Base-by-base conservation (phyloP, 1,140 invertebrate genomes). In the Octopus bimaculoides region DNA sequence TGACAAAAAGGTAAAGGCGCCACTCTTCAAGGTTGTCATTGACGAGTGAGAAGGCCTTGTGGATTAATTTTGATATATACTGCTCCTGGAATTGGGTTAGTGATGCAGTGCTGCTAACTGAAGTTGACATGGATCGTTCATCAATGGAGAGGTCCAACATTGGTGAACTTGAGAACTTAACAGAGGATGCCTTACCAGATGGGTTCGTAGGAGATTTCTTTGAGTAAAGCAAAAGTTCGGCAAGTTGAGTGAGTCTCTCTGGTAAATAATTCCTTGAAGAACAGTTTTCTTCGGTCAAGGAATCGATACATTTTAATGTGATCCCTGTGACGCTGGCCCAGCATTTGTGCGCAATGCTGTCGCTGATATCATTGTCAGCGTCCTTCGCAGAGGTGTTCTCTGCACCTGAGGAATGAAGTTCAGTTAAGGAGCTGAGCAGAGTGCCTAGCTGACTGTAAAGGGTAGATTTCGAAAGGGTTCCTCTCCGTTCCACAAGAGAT, bases 401-500 rank as follows among this genome's bases (percentile, higher is more conserved):
- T 12, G 4, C 17, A n/a, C 5, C 17, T 14, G 66, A 20, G 2
- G 66, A 20, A 71, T 14, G 5, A 4, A 20, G 26, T 71, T 71
- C 66, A 20, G 66, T 20, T 54, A 86, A n/a, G 71, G 66, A 61
- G 26, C 75, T 77, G 17, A 87, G 66, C 10, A 86, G 77, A 26
- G 55, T 74, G 66, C 82, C 85, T 26, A 87, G 26, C 74, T 82
- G 75, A 20, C 69, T 54, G 77, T 84, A 88, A 5, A 89, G 69
- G 0, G 83, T 79, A 0, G 87, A 84, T 55, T 80, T 86, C 26
- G 84, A 83, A 41, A 89, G 78, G 12, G 78, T 73, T 10, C 85
- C 82, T 20, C 82, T 83, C 17, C 26, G 76, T 41, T 89, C 86
- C 5, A 85, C 17, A 10, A 89, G 74, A 10, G 87, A 88, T 8